phyloP scores from a whole-genome alignment of 2,888 invertebrate species.

The Tipula confusa region DNA sequence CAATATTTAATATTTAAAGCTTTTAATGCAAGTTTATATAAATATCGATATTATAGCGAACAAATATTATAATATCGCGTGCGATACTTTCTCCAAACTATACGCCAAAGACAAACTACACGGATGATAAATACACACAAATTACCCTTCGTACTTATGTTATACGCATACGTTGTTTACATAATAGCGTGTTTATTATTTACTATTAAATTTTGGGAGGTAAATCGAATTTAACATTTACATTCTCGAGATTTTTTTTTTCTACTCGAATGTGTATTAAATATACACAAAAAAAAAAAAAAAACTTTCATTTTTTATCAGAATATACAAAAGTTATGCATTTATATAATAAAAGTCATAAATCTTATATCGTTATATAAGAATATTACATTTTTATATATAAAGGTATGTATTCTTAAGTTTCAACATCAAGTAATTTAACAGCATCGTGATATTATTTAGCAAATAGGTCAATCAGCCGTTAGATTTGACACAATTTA shows the following conservation, averaged over 20 bases:
- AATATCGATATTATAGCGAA: background rate
- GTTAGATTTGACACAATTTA: background rate
- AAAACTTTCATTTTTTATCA: conserved; percentile 16
- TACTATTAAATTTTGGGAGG: background rate
- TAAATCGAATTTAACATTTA: background rate
- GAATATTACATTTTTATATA: background rate
- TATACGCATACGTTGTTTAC: background rate
- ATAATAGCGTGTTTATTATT: background rate
- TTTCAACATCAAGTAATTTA: background rate
- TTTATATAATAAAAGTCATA: conserved; percentile 12
- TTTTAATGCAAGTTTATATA: background rate
- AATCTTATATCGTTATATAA: background rate
- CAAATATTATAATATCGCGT: background rate
- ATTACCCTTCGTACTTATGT: background rate
- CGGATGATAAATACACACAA: background rate
- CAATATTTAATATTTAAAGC: background rate
- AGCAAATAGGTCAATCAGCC: background rate
- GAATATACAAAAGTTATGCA: background rate
- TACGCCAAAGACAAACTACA: background rate
- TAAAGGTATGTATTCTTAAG: background rate
- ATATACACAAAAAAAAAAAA: background rate
- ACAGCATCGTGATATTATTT: background rate
- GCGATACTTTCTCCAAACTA: background rate
- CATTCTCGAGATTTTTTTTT: background rate
- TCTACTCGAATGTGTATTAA: background rate